Percentiles rank a stretch among this genome's conserved stretches.
These are phyloP conservation scores for Venustaconcha ellipsiformis DNA, from an alignment of 1,140 invertebrate genomes.

Conservation along the genomic window DNA sequence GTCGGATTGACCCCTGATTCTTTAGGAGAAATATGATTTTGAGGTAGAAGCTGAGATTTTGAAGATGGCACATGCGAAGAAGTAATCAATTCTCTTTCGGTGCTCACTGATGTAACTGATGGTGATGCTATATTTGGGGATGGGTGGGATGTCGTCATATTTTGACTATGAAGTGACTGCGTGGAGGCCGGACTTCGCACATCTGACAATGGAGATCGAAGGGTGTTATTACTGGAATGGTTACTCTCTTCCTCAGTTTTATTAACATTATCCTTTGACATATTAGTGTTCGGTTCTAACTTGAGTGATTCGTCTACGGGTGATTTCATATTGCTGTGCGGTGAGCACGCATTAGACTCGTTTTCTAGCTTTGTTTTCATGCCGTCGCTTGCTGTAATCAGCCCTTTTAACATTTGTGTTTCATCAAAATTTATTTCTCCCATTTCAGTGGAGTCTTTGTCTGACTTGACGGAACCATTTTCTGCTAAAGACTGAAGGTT, in stretches of 20 bases:
- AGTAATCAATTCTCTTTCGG: not conserved
- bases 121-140: conserved; percentile 2
- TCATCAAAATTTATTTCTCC: not conserved
- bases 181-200: conserved; percentile 4
- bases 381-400: conserved; percentile 5
- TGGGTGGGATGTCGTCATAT: not conserved
- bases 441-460: not conserved
- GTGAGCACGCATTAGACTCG: not conserved
- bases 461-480: not conserved
- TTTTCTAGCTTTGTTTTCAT: conserved; percentile 26
- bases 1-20: not conserved
- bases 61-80: not conserved
- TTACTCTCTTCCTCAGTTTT: not conserved
- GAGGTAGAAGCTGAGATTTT: conserved; percentile 3
- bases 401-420: not conserved
- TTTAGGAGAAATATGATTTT: not conserved
- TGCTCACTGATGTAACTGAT: conserved; percentile 1
- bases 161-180: conserved; percentile 11
- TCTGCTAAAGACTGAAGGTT: not conserved
- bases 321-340: not conserved
- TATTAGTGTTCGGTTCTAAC: not conserved
- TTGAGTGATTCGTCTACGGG: not conserved
- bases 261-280: not conserved
- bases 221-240: not conserved
- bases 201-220: conserved; percentile 1